Evolutionary conservation across 2,888 invertebrate species (phyloP), one percentile per base, ranked within the genome.

Genomic region (Caenorhabditis sulstoni): DNA sequence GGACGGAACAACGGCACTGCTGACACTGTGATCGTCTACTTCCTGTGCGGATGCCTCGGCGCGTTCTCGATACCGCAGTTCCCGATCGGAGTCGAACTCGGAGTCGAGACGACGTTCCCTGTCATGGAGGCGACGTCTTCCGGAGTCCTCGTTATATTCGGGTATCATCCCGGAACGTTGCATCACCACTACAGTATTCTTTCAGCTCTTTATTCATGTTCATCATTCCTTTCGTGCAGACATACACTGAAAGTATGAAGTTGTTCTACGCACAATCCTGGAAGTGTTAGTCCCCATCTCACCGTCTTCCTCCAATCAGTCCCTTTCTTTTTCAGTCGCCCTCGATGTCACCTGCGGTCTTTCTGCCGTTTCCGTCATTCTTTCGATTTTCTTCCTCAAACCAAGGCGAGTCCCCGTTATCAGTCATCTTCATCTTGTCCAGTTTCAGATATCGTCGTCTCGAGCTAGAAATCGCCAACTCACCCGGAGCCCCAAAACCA

Each of bases 51-150:
- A 35, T 74, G 55, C 22, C 64, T 74, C 14, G 83, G 85, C 12
- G 80, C 81, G 0, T 86, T 81, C 57, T 80, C 82, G 12, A 82
- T 81, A 52, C 86, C 85, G 12, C 79, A 83, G 47, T 85, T 84
- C 55, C 81, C 80, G 1, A 81, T 81, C 35, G 84, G 84, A 16
- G 75, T 82, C 0, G 84, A 89, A 64, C 66, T 89, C 53, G 88
- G 89, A 11, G 87, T 89, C 7, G 89, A 89, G 67, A 86, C 86
- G 23, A 89, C 89, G 7, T 89, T 86, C 41, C 89, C 89, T 0
- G 85, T 88, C 14, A 82, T 85, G 50, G 89, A 89, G 50, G 89
- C 89, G 8, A 87, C 89, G 1, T 87, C 87, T 37, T 85, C 86
- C 23, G 89, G 89, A 22, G 64, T 89, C 65, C 81, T 89, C 45